Evolutionary conservation across 2,113 vertebrate species (phyloP).

Genomic region (Willisornis vidua): DNA sequence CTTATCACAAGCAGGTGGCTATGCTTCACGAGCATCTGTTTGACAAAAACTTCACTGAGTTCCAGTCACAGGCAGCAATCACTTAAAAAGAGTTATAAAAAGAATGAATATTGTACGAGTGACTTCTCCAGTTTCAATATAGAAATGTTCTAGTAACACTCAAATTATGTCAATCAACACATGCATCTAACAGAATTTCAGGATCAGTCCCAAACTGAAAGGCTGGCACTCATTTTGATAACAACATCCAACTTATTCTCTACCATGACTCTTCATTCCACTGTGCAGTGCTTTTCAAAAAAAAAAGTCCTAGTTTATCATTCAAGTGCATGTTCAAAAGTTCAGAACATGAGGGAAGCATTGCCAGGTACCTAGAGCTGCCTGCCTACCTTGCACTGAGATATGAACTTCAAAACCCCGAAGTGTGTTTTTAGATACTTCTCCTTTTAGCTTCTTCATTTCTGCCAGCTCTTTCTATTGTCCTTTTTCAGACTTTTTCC

Average conservation of each 20-base stretch:
- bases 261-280: background rate
- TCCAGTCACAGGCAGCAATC: background rate
- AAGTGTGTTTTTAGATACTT: background rate
- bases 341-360: background rate
- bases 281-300: background rate
- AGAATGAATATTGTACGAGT: background rate
- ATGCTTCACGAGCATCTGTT: background rate
- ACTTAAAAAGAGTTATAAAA: background rate
- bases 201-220: background rate
- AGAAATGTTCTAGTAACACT: background rate
- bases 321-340: background rate
- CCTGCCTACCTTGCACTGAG: background rate
- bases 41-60: background rate
- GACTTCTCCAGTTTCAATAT: background rate
- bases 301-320: background rate
- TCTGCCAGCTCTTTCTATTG: background rate
- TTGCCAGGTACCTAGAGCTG: background rate
- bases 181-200: background rate
- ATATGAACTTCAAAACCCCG: background rate
- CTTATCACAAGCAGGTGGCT: background rate
- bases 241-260: background rate
- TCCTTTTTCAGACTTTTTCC: background rate
- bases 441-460: background rate
- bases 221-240: background rate
- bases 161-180: background rate